These are phyloP conservation scores for Piliocolobus tephrosceles DNA, from an alignment of 2,113 vertebrate species.

Conservation along the genomic window DNA sequence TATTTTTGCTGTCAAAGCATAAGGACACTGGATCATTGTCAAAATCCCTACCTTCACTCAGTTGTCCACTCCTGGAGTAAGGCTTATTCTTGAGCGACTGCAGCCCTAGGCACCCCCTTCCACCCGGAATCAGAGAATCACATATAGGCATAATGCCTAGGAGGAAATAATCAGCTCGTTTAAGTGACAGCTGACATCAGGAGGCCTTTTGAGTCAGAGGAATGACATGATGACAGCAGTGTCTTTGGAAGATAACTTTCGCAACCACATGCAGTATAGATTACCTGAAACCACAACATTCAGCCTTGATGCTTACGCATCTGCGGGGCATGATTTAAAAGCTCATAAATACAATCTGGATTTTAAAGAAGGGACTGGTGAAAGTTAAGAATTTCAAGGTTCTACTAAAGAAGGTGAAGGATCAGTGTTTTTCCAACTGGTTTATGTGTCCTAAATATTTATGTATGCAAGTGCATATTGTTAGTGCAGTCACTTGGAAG, in stretches of 20 bases:
- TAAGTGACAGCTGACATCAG: slow-evolving; percentile 62
- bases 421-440: slow-evolving; percentile 26
- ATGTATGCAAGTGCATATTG: not conserved
- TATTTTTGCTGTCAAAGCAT: not conserved
- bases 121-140: slow-evolving; percentile 23
- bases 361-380: slow-evolving; percentile 51
- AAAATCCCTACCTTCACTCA: not conserved
- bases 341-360: slow-evolving; percentile 35
- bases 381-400: slow-evolving; percentile 62
- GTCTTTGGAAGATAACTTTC: slow-evolving; percentile 64
- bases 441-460: slow-evolving; percentile 29
- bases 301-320: slow-evolving; percentile 1
- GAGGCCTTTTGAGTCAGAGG: slow-evolving; percentile 51
- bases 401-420: slow-evolving; percentile 35
- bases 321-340: slow-evolving; percentile 57
- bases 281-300: slow-evolving; percentile 59
- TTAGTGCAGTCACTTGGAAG: not conserved
- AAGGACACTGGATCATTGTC: not conserved
- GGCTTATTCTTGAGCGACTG: not conserved
- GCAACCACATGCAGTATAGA: slow-evolving; percentile 60
- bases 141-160: not conserved
- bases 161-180: slow-evolving; percentile 56
- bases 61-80: not conserved
- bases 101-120: not conserved
- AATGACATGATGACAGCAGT: slow-evolving; percentile 53